Base-by-base conservation (phyloP, 2,797 vertebrate species). In the Cephalopachus bancanus region DNA sequence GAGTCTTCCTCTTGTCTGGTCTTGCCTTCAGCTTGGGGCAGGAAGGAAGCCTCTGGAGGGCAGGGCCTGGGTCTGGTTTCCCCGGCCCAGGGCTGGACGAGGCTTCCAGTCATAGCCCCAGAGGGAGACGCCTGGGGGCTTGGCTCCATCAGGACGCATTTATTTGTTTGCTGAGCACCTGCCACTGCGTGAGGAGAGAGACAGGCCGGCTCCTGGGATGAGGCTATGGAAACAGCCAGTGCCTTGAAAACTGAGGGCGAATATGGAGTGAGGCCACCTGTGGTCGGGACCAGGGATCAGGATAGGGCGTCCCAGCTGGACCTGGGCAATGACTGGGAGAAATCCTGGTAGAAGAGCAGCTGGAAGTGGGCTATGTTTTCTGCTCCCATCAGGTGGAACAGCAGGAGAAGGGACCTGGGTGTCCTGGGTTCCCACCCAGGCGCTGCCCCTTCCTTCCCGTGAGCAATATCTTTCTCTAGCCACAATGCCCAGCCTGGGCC, bases 371-470 rank as follows among this genome's bases (percentile, higher is more conserved):
- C 26, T 4, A 26, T 71, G 1, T n/a, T 55, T 14, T 49, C 49
- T 53, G n/a, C n/a, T 9, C 24, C 37, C 1, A 0, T 75, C 19
- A 49, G 51, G 19, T 60, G 62, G 62, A 60, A 55, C 15, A 9
- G 26, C 26, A 62, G 37, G 30, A 33, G 44, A 53, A 64, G 72
- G 33, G 30, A 17, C 12, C n/a, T 10, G 9, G 93, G 44, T 11
- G 3, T 0, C 53, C 51, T 7, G 1, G 10, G 28, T 33, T 2
- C 22, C 22, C 0, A 2, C 57, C 26, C 11, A 1, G 28, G 60
- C 16, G 16, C 33, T 9, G 0, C 17, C 12, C 17, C 6, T 44
- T 49, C 62, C 30, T 59, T 3, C 3, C 55, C 5, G 0, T 0
- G 9, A 49, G 24, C 83, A 30, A 7, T 69, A 65, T 53, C 92